These are phyloP conservation scores for Bos javanicus DNA, from an alignment of 2,113 vertebrate genomes.

Conservation along the genomic window DNA sequence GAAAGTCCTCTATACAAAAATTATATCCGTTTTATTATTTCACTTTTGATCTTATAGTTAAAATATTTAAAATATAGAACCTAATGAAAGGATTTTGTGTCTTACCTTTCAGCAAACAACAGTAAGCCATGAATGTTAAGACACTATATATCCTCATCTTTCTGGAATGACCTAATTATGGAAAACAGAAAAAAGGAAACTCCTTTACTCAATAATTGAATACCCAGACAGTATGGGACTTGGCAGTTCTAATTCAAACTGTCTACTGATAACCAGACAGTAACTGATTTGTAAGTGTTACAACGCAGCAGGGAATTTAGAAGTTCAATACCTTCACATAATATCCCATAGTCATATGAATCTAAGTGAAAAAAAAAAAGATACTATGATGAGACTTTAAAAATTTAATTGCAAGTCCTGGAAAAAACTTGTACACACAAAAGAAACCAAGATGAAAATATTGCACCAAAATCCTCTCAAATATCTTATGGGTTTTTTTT, in stretches of 20 bases:
- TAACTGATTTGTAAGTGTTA: background rate
- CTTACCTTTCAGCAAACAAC: constrained; percentile 79
- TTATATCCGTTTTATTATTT: background rate
- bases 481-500: background rate
- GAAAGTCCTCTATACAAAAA: background rate
- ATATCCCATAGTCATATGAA: background rate
- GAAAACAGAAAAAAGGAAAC: constrained; percentile 53
- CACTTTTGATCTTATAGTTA: background rate
- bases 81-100: constrained; percentile 12
- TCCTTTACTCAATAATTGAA: constrained; percentile 34
- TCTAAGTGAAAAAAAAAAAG: background rate
- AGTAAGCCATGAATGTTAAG: constrained; percentile 56
- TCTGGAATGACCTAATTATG: constrained; percentile 68
- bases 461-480: background rate
- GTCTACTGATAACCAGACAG: background rate
- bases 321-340: background rate
- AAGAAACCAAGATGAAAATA: constrained; percentile 8
- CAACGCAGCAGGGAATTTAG: background rate
- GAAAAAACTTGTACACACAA: background rate
- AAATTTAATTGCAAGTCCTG: background rate
- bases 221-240: background rate
- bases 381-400: background rate
- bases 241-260: background rate
- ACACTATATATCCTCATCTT: constrained; percentile 73
- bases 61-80: constrained; percentile 45